These are phyloP conservation scores for Numenius arquata DNA, from an alignment of 2,113 vertebrate genomes.

Conservation along the genomic window DNA sequence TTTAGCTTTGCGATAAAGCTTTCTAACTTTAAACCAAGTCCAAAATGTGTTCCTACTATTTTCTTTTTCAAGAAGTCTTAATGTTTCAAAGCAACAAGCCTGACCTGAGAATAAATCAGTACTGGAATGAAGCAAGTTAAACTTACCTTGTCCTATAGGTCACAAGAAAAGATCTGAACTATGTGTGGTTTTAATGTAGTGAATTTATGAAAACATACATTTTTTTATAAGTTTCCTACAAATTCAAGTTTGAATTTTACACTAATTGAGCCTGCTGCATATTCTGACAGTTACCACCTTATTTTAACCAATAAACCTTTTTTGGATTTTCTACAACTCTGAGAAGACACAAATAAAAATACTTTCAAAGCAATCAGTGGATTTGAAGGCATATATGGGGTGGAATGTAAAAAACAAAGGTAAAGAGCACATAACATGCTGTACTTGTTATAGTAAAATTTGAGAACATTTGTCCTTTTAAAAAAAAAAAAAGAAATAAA, in stretches of 20 bases:
- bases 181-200: fast-evolving
- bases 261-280: neutral
- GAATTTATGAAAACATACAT: neutral
- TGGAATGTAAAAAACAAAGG: neutral
- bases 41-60: neutral
- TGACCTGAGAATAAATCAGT: neutral
- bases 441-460: neutral
- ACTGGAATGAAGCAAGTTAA: neutral
- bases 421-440: neutral
- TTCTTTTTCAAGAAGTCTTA: neutral
- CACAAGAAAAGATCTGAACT: neutral
- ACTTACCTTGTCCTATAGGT: neutral
- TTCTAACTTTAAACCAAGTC: neutral
- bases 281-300: neutral
- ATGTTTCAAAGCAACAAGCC: neutral
- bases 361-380: neutral
- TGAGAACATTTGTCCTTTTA: neutral
- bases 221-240: neutral
- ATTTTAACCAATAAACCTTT: neutral
- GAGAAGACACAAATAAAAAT: neutral
- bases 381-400: neutral
- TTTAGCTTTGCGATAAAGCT: neutral
- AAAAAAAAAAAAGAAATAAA: neutral
- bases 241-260: neutral
- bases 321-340: neutral